Base-by-base conservation (phyloP, 2,113 vertebrate genomes). In the Cryptomyrus ogoouensis region DNA sequence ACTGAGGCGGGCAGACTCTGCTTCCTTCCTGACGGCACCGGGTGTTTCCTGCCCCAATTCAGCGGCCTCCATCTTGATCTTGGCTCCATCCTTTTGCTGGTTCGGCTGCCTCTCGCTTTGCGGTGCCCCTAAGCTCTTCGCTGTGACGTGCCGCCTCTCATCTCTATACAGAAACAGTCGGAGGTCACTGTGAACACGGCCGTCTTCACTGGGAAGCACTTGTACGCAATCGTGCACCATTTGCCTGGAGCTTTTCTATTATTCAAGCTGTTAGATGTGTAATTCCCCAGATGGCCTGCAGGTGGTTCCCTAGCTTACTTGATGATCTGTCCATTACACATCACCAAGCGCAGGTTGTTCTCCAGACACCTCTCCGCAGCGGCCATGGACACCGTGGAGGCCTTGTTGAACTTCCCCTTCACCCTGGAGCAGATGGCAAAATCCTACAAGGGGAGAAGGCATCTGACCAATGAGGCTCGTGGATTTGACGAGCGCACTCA, bases 301-400 rank as follows among this genome's bases (percentile, higher is more conserved):
- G 83, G 46, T 85, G 42, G 83, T 8, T 49, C 42, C 83, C 42
- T 8, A 5, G 17, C 93, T 92, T 58, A 99, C 98, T 97, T 98
- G 93, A 99, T 97, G 90, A 99, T 99, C 91, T 96, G 97, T 92
- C 98, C 98, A 91, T 99, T 99, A 91, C 97, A 97, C 93, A 99
- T 94, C 92, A 98, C 96, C 62, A 99, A 95, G 52, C 96, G 97
- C 86, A 99, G 94, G 93, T 99, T 97, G 58, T 98, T 97, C 86
- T 97, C 97, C 91, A 96, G 95, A 12, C 95, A 92, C 94, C 96
- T 96, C 3, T 98, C 97, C 49, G 96, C 96, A 74, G 95, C 94
- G 0, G 97, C 97, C 21, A 97, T 97, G 10, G 98, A 98, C 1
- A 98, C 97, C 0, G 97, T 97, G 49, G 98, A 97, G 87, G 96